phyloP scores from a whole-genome alignment of 2,797 vertebrate genomes.

The Ciconia nigra region DNA sequence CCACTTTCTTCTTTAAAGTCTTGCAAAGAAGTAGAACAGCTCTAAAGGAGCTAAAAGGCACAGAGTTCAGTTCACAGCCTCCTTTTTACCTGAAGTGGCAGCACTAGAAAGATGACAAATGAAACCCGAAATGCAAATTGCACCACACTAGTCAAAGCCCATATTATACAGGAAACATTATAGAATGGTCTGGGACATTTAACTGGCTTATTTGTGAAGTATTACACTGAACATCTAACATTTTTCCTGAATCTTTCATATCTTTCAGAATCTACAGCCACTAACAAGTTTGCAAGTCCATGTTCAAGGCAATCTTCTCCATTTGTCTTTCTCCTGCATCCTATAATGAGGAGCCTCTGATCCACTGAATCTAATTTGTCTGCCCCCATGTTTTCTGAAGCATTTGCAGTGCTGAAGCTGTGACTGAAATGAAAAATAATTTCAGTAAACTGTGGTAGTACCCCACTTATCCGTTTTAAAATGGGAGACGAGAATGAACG shows the following conservation, averaged over 20 bases:
- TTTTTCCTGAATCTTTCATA: neutral
- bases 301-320: neutral
- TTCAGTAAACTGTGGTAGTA: neutral
- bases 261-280: neutral
- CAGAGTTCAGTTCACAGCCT: neutral
- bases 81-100: neutral
- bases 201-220: neutral
- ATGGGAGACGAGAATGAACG: neutral
- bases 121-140: neutral
- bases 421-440: neutral
- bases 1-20: neutral
- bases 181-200: neutral
- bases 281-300: neutral
- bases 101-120: neutral
- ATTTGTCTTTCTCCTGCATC: neutral
- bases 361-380: neutral
- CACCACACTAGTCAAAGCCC: neutral
- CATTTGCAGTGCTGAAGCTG: neutral
- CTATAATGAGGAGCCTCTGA: neutral
- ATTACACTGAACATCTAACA: neutral
- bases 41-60: neutral
- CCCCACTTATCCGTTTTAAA: neutral
- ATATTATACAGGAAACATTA: neutral
- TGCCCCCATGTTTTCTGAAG: neutral
- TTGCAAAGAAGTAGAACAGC: neutral